Percentiles rank a stretch among this genome's conserved stretches.
These are phyloP conservation scores for rabbit (Oryctolagus cuniculus) DNA, from an alignment of 2,113 vertebrate genomes.

Conservation along the genomic window mOryCun1.1 NC_091447.1:53689501-53690000, in stretches of 20 bases:
- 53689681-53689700: not conserved
- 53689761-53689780: not conserved
- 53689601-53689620: fast-evolving
- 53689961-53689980: not conserved
- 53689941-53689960: not conserved
- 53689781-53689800: not conserved
- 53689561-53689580: fast-evolving
- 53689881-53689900: not conserved
- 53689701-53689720: not conserved
- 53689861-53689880: not conserved
- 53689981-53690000: fast-evolving
- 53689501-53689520: not conserved
- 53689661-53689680: not conserved
- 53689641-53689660: too few relatives aligned
- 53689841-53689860: not conserved
- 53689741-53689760: not conserved
- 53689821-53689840: not conserved
- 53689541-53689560: not conserved
- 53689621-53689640: too few relatives aligned
- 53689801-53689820: not conserved
- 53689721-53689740: not conserved
- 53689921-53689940: not conserved
- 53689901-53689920: not conserved
- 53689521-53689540: not conserved
- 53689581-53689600: not conserved